Evolutionary conservation across 2,888 invertebrate genomes (phyloP).

Genomic region (Phrixothrix hirtus): DNA sequence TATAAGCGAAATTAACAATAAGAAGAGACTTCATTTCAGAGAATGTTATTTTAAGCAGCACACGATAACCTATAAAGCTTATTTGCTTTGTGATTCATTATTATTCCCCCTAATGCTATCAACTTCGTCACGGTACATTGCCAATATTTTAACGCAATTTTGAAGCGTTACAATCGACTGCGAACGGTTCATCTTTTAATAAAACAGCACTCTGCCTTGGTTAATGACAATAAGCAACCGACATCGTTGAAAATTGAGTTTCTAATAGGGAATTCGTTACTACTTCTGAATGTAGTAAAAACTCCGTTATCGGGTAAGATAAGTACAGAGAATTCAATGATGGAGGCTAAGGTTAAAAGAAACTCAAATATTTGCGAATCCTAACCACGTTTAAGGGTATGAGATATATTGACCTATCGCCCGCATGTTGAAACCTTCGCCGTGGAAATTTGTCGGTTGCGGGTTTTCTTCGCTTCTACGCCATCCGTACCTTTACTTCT

Average conservation of each 20-base stretch:
- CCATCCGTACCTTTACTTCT: slow-evolving; percentile 6
- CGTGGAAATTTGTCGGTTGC: slow-evolving; percentile 9
- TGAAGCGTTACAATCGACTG: slow-evolving; percentile 2
- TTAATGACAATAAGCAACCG: background rate
- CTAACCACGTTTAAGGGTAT: slow-evolving; percentile 16
- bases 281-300: slow-evolving; percentile 6
- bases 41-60: background rate
- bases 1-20: too few species aligned
- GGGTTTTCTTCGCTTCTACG: slow-evolving; percentile 7
- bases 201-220: background rate
- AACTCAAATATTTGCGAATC: slow-evolving; percentile 27
- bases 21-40: background rate
- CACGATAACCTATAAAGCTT: background rate
- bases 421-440: slow-evolving; percentile 15
- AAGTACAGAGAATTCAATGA: slow-evolving; percentile 6
- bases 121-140: slow-evolving; percentile 8
- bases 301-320: slow-evolving; percentile 6
- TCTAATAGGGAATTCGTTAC: slow-evolving; percentile 6
- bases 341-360: slow-evolving; percentile 21
- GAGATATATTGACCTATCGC: slow-evolving; percentile 23
- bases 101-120: slow-evolving; percentile 10
- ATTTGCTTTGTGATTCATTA: slow-evolving; percentile 12
- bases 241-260: slow-evolving; percentile 1
- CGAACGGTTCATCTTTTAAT: slow-evolving; percentile 1
- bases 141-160: slow-evolving; percentile 10